Base-by-base conservation (phyloP, 2,113 vertebrate species). In the Lepisosteus oculatus region DNA sequence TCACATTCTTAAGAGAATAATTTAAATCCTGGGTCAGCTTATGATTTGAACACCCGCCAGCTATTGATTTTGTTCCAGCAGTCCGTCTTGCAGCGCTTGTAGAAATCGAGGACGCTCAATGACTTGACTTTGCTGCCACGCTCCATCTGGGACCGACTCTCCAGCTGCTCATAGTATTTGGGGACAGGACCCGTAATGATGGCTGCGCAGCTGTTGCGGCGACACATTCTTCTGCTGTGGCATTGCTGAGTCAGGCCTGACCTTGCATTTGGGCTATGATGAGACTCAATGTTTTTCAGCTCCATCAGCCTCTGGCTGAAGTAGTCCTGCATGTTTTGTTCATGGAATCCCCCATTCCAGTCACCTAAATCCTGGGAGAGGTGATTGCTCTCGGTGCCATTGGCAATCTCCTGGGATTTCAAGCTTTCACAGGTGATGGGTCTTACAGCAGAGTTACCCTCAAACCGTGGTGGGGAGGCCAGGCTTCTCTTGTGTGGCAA, bases 271-370 rank as follows among this genome's bases (percentile, higher is more conserved):
- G 67, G 51, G 3, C 15, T 6, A 14, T 47, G 9, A 4, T 64
- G 66, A 0, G 73, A 51, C 3, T 42, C 65, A 0, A 43, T 74
- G 78, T 11, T 80, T 9, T 77, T 77, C 67, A 85, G 78, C 70
- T 80, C 81, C 75, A 70, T 3, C 0, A 80, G 72, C 56, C 81
- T 81, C 64, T 82, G 73, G 0, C 55, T 65, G 63, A 86, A 85
- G 15, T 86, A 83, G 0, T 85, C 83, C 11, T 85, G 70, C 79
- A 83, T 0, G 0, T 73, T 81, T 45, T 80, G 80, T 72, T 85
- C 81, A 0, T 29, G 73, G 77, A 86, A 82, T 43, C 41, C 44
- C 0, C 54, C 2, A 15, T 5, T 5, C 47, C 47, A 51, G 3
- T 0, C 3, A 56, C 13, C 59, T 57, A 6, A 6, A 3, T 47